Base-by-base conservation (phyloP, 2,888 invertebrate species). In the Ditylenchus weischeri region DNA sequence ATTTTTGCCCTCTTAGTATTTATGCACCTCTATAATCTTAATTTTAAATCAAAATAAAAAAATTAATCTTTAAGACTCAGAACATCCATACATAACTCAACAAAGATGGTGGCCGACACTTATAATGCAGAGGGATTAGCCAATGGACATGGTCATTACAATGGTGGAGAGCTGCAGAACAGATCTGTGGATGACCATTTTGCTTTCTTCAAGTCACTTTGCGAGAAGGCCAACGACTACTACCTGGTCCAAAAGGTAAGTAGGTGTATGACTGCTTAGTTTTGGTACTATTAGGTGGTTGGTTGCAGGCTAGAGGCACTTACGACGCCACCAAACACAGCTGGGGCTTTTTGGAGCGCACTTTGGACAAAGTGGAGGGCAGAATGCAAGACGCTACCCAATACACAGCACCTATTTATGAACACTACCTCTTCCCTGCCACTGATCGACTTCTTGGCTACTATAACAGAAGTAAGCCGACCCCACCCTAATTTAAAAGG, bases 271-370 rank as follows among this genome's bases (percentile, higher is more conserved):
- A 58, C 6, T n/a, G 6, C 35, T n/a, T 58, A 21, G 21, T 19
- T 21, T 21, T 2, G n/a, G 23, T 21, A 1, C 5, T 29, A 43
- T 8, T 43, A 15, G 43, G 13, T 43, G 15, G 43, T 43, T 43
- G 43, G 43, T 43, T 43, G 43, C 43, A 43, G 60, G 73, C 66
- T 19, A 65, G 61, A 38, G 66, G 49, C 49, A 58, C 51, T 50
- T 72, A 72, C 58, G 66, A 66, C 43, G 57, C 64, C 23, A 70
- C 73, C 21, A 72, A 72, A 60, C 57, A 71, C 65, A 67, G 59
- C 47, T 70, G 57, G 54, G 11, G 47, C 29, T 47, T 68, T 19
- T 49, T 75, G n/a, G 62, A 75, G 58, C 36, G 50, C 43, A 64
- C 70, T 47, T 38, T 72, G 21, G 57, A 57, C 57, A 50, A 47